A percentile compares a stretch with the other conserved stretches of the same genome.
These are phyloP conservation scores for Arizona elegans DNA, from an alignment of 2,113 vertebrate species.

Conservation along the genomic window DNA sequence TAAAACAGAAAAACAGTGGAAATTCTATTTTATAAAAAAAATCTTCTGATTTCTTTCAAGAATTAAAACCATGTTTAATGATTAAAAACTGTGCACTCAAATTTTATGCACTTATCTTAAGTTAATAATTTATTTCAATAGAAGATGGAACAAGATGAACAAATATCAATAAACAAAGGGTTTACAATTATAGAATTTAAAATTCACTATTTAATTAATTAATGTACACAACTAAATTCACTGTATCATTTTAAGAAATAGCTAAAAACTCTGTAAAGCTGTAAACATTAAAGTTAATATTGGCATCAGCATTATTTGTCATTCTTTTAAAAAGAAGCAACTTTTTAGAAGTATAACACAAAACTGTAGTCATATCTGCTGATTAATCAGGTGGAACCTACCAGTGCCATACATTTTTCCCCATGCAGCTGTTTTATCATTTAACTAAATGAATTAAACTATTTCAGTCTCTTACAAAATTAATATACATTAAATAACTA, in stretches of 20 bases:
- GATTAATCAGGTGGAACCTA: not conserved
- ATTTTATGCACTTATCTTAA: not conserved
- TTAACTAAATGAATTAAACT: not conserved
- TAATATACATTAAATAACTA: not conserved
- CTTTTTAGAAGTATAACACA: not conserved
- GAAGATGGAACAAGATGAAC: not conserved
- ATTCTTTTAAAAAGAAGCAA: not conserved
- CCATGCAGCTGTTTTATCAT: not conserved
- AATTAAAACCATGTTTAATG: not conserved
- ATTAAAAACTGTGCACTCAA: not conserved
- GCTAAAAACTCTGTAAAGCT: not conserved
- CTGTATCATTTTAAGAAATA: not conserved
- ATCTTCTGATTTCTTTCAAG: not conserved
- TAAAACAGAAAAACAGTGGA: constrained; percentile 48
- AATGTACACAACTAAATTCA: not conserved
- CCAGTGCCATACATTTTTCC: not conserved
- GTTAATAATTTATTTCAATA: not conserved
- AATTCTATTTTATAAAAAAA: not conserved
- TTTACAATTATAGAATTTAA: not conserved
- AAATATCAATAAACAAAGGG: not conserved
- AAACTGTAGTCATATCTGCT: not conserved
- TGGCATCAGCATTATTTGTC: not conserved
- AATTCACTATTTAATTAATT: not conserved
- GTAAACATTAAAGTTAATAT: not conserved
- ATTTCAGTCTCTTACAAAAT: not conserved